A percentile compares a stretch with the other conserved stretches of the same genome.
phyloP scores from a whole-genome alignment of 2,113 vertebrate genomes.

The Protomyctophum bolini region DNA sequence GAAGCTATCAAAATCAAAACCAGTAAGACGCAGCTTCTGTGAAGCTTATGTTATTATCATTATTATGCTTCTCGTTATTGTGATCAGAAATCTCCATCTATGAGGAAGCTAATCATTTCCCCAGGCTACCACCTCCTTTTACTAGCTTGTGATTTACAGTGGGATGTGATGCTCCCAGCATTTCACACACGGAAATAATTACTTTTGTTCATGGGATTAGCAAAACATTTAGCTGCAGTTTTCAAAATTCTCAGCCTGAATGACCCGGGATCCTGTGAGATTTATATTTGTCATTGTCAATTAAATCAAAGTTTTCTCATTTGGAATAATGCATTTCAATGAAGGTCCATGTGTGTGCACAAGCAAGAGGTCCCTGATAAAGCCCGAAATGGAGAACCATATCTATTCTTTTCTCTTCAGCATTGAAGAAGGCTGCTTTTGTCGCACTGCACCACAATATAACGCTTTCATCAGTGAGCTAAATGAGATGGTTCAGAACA shows the following conservation, averaged over 20 bases:
- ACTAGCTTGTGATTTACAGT: background rate
- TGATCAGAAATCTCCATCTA: conserved; percentile 40
- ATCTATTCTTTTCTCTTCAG: background rate
- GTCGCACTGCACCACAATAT: conserved; percentile 10
- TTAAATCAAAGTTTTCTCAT: no score
- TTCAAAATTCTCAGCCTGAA: background rate
- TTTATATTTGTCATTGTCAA: background rate
- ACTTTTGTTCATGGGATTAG: background rate
- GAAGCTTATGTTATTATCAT: conserved; percentile 36
- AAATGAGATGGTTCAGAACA: background rate
- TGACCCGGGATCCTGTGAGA: background rate
- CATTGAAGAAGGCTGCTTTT: background rate
- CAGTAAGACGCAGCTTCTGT: background rate
- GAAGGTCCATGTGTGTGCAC: no score
- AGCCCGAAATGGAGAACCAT: background rate
- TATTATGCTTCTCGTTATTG: conserved; percentile 39
- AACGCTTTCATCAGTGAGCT: background rate
- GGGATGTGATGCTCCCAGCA: background rate
- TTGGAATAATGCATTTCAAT: no score
- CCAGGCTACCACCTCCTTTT: conserved; percentile 1
- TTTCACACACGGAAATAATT: background rate
- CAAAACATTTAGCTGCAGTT: background rate
- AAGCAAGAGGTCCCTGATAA: background rate
- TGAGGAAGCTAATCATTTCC: conserved; percentile 34
- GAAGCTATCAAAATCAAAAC: conserved; percentile 37